Conservation (phyloP, 2,888 invertebrate species). For the Parochlus steinenii region DNA sequence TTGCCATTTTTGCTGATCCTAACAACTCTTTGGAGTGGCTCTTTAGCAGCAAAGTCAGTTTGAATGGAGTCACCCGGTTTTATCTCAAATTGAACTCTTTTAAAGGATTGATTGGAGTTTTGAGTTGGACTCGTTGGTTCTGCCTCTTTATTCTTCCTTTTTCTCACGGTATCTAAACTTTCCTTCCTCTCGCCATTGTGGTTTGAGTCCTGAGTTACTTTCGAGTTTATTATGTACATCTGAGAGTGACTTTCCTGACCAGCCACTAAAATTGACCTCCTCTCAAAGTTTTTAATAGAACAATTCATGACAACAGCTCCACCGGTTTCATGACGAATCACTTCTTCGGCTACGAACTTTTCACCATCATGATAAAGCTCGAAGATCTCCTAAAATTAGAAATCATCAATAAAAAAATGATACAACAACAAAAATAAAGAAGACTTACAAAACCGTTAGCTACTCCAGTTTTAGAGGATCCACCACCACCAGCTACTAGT, state of each 20-base stretch:
- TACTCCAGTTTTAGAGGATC: conserved; percentile 91
- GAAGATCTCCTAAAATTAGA: conserved; percentile 66
- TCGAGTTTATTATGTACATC: conserved; percentile 53
- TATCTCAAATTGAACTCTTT: conserved; percentile 56
- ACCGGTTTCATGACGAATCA: conserved; percentile 77
- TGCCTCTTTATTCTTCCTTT: conserved; percentile 27
- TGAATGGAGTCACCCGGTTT: conserved; percentile 65
- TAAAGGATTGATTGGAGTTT: conserved; percentile 17
- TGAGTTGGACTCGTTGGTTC: conserved; percentile 6
- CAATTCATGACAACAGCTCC: conserved; percentile 86
- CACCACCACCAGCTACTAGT: conserved; percentile 93
- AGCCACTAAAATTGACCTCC: conserved; percentile 64
- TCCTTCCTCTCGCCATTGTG: conserved; percentile 9
- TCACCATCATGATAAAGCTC: conserved; percentile 74
- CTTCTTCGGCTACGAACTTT: conserved; percentile 71
- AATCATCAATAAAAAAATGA: conserved; percentile 6
- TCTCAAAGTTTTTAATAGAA: conserved; percentile 52
- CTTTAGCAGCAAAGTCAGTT: conserved; percentile 62
- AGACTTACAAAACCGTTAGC: conserved; percentile 88
- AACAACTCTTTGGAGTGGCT: conserved; percentile 77
- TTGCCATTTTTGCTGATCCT: conserved; percentile 58
- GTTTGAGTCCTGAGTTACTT: conserved; percentile 33
- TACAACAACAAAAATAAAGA: conserved; percentile 8
- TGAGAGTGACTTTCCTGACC: conserved; percentile 88
- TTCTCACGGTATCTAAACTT: conserved; percentile 13